These are phyloP conservation scores for Poliocrania exsul DNA, from an alignment of 2,797 vertebrate species.

Conservation along the genomic window DNA sequence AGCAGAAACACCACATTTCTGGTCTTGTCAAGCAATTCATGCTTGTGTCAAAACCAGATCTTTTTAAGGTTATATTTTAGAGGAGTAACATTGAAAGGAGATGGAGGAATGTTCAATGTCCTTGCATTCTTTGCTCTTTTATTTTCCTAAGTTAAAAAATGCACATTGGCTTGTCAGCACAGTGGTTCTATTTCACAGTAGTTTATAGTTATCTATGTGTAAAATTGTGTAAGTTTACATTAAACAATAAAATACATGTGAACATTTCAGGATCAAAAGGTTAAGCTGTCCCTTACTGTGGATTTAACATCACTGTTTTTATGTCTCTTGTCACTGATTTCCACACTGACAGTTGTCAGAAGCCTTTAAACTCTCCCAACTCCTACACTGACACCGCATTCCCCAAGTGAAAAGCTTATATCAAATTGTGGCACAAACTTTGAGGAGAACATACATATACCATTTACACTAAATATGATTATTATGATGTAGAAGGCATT, in stretches of 20 bases:
- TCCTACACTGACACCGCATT: neutral
- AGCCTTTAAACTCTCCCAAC: neutral
- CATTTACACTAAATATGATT: neutral
- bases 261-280: conserved; percentile 1
- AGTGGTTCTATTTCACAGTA: neutral
- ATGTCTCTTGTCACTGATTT: neutral
- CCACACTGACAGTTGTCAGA: neutral
- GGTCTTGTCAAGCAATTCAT: neutral
- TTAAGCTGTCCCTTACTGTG: neutral
- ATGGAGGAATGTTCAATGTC: neutral
- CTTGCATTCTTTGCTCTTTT: neutral
- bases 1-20: neutral
- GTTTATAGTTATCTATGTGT: neutral
- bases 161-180: neutral
- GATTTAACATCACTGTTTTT: neutral
- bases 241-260: neutral
- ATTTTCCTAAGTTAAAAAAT: neutral
- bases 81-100: neutral
- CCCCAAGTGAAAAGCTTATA: neutral
- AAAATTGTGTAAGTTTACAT: neutral
- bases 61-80: neutral
- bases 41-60: neutral
- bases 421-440: neutral
- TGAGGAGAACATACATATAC: neutral
- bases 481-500: neutral